Evolutionary conservation across 2,113 vertebrate species (phyloP).

Genomic region (Apaloderma vittatum): DNA sequence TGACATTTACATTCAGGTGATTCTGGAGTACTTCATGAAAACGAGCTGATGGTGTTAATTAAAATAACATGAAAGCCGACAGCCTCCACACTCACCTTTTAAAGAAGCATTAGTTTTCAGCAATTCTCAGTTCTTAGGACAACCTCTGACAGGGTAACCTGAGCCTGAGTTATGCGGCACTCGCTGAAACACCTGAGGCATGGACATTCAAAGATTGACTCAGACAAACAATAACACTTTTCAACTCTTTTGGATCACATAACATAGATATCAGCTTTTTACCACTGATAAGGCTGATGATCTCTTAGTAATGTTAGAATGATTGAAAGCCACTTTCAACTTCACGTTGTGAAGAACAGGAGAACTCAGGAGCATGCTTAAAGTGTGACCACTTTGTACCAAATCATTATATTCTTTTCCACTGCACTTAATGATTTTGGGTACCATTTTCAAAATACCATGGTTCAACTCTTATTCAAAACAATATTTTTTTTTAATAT

Average conservation of each 20-base stretch:
- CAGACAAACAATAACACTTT: background rate
- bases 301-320: background rate
- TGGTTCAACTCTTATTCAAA: slow-evolving; percentile 49
- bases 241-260: background rate
- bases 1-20: accelerated
- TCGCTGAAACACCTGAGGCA: background rate
- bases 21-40: background rate
- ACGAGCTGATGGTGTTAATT: background rate
- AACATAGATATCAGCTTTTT: background rate
- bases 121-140: background rate
- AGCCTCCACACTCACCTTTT: accelerated
- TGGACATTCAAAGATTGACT: background rate
- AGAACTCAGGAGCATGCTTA: background rate
- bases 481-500: slow-evolving; percentile 66
- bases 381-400: background rate
- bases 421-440: slow-evolving; percentile 65
- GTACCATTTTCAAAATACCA: slow-evolving; percentile 52
- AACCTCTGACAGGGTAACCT: background rate
- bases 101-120: background rate
- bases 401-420: background rate
- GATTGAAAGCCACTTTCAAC: background rate
- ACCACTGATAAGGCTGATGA: background rate
- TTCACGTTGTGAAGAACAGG: background rate
- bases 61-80: background rate
- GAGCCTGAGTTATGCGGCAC: background rate